Evolutionary conservation across 2,888 invertebrate species (phyloP).

Genomic region (Tetramorium bicarinatum): DNA sequence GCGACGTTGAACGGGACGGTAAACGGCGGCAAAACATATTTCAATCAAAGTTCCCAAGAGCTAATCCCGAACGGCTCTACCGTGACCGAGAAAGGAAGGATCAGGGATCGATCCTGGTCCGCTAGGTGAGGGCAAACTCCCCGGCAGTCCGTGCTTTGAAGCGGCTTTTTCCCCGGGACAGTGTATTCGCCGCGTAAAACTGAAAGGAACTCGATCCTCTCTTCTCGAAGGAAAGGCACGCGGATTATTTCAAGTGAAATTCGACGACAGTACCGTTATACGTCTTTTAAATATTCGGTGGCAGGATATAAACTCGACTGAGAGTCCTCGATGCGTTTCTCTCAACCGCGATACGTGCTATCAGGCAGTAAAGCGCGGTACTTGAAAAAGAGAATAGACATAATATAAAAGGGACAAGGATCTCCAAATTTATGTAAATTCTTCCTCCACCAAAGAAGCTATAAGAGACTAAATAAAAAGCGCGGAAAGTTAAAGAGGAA

Average conservation of each 20-base stretch:
- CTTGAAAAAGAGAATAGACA: constrained; percentile 40
- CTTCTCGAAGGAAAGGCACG: constrained; percentile 16
- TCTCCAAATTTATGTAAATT: constrained; percentile 36
- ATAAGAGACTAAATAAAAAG: constrained; percentile 12
- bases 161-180: constrained; percentile 51
- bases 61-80: constrained; percentile 73
- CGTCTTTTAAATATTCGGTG: constrained; percentile 29
- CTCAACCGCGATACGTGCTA: constrained; percentile 42
- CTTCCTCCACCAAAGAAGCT: neutral
- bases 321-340: constrained; percentile 32
- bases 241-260: constrained; percentile 55
- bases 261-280: constrained; percentile 18
- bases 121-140: constrained; percentile 49
- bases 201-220: constrained; percentile 44
- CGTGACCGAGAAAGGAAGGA: constrained; percentile 66
- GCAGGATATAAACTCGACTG: constrained; percentile 42
- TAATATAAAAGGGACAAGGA: constrained; percentile 34
- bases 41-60: constrained; percentile 82
- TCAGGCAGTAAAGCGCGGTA: constrained; percentile 21
- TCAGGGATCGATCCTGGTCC: constrained; percentile 66
- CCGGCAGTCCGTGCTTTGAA: constrained; percentile 49
- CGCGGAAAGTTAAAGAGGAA: neutral
- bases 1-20: constrained; percentile 72
- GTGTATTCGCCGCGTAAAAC: constrained; percentile 42
- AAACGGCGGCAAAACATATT: constrained; percentile 83